Percentiles rank a stretch among this genome's conserved stretches.
Conservation (phyloP, 2,888 invertebrate genomes). For the Scotopteryx bipunctaria region DNA sequence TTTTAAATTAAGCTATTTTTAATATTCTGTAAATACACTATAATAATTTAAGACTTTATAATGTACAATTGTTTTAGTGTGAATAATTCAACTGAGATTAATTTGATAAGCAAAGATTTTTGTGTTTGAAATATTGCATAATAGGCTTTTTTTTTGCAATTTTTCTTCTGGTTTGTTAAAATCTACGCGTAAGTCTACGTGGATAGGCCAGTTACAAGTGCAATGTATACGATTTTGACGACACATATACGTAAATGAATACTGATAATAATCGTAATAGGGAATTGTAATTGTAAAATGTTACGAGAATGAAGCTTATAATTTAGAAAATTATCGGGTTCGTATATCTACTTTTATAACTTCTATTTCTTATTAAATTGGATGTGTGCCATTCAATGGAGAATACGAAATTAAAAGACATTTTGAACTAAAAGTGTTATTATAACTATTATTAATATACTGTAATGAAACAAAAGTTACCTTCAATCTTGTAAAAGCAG, state of each 20-base stretch:
- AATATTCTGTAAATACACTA: slow-evolving; percentile 79
- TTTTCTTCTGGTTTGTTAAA: slow-evolving; percentile 55
- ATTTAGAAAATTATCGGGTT: slow-evolving; percentile 62
- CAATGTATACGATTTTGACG: slow-evolving; percentile 84
- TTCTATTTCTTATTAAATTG: slow-evolving; percentile 59
- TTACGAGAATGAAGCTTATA: slow-evolving; percentile 73
- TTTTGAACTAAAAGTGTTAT: slow-evolving; percentile 55
- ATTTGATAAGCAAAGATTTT: slow-evolving; percentile 70
- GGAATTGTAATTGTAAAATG: slow-evolving; percentile 75
- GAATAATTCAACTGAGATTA: slow-evolving; percentile 80
- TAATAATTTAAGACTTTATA: slow-evolving; percentile 77
- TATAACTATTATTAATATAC: slow-evolving; percentile 56
- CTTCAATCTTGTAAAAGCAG: slow-evolving; percentile 70
- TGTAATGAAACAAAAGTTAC: slow-evolving; percentile 75
- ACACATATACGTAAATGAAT: slow-evolving; percentile 81
- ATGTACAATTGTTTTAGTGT: slow-evolving; percentile 83
- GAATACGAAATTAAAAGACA: slow-evolving; percentile 55
- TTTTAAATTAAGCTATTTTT: slow-evolving; percentile 79
- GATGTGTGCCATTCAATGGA: slow-evolving; percentile 62
- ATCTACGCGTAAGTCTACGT: slow-evolving; percentile 59
- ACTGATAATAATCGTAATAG: slow-evolving; percentile 78
- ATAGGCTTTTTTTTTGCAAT: slow-evolving; percentile 68
- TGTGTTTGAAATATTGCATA: slow-evolving; percentile 58
- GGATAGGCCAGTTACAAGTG: slow-evolving; percentile 82
- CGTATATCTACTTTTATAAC: slow-evolving; percentile 68